Base-by-base conservation (phyloP, 2,797 vertebrate genomes). In the Apogon talboti region DNA sequence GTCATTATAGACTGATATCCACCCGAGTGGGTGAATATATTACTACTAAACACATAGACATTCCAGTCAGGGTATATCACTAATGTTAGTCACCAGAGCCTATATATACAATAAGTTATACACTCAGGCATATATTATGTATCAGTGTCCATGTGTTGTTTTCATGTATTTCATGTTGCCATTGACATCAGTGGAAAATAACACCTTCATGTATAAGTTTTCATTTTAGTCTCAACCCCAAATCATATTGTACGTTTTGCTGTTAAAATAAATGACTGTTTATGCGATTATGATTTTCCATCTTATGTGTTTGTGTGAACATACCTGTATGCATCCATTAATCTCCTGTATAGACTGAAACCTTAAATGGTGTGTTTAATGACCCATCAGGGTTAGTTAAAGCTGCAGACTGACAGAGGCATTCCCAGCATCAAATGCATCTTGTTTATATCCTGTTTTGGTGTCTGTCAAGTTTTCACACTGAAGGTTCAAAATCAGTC, bases 341-440 rank as follows among this genome's bases (percentile, higher is more conserved):
- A 53, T 49, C 41, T 48, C n/a, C 51, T 57, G 58, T 59, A 74
- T 66, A 71, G 63, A 67, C 43, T 73, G 15, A 37, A 50, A 19
- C 57, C 16, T 48, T 58, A 63, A 63, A 70, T 54, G 21, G 46
- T 45, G 15, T 43, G 38, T 63, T 73, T 50, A 66, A 24, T 60
- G 58, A 61, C 43, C 46, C 16, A 10, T 38, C 4, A 28, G 57
- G 66, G 71, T 74, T 66, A 78, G 40, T 1, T 50, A 53, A 40
- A 43, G 11, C n/a, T 33, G 54, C 47, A 56, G 21, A 66, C 71
- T n/a, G 48, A 66, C 61, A 57, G 35, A 57, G 53, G 37, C 13
- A 63, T 58, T 30, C 41, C 13, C 41, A 58, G 21, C 24, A 47
- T 15, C 19, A 12, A 6, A 15, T 16, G 14, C 48, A 10, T 15